Evolutionary conservation across 2,797 vertebrate genomes (phyloP).

Genomic region (Neosilurus mollespiculum): DNA sequence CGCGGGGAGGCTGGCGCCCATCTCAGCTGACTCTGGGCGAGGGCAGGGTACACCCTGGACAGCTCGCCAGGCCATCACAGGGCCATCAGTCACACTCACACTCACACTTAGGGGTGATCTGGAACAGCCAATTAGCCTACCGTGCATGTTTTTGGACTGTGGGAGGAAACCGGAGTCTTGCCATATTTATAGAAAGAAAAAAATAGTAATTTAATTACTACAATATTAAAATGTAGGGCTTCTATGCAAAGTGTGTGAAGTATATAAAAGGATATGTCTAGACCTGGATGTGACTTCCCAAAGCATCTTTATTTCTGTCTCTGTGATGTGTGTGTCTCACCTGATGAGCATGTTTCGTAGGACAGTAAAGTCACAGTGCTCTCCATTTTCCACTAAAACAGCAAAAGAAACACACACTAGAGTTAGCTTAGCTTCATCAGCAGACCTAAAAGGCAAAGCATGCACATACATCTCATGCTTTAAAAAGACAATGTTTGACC

Average conservation of each 20-base stretch:
- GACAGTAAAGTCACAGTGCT: conserved; percentile 80
- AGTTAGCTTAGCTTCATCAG: conserved; percentile 6
- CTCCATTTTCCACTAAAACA: conserved; percentile 79
- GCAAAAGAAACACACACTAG: conserved; percentile 39
- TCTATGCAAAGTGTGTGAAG: background rate
- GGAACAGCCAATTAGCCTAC: too few relatives aligned
- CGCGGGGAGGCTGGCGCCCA: too few relatives aligned
- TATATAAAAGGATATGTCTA: background rate
- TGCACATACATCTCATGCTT: background rate
- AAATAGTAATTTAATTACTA: background rate
- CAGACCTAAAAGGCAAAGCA: background rate
- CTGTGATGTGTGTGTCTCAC: conserved; percentile 55
- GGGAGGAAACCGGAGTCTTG: background rate
- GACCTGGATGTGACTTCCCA: background rate
- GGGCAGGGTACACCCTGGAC: too few relatives aligned
- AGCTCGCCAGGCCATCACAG: too few relatives aligned
- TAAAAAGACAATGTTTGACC: background rate
- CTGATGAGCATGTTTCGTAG: conserved; percentile 80
- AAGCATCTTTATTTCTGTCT: background rate
- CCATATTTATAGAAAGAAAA: background rate
- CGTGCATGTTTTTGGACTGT: background rate
- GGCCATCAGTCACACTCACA: too few relatives aligned
- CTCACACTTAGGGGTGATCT: too few relatives aligned
- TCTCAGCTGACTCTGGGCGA: too few relatives aligned
- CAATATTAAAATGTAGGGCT: background rate